Base-by-base conservation (phyloP, 1,140 invertebrate species). In the Zaprionus camerounensis region DNA sequence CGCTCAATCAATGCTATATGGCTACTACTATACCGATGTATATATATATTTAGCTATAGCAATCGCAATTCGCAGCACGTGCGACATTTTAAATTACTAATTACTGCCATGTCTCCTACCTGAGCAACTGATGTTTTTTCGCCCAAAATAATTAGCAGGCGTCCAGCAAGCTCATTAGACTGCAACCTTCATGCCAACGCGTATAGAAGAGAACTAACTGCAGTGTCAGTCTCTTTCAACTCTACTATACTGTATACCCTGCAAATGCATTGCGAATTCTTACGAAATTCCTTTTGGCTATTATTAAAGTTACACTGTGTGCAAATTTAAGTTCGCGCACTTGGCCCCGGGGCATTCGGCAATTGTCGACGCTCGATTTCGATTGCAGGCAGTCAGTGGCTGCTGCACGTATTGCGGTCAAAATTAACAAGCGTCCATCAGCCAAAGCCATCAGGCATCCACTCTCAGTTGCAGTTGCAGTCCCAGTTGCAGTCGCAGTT, bases 81-180 rank as follows among this genome's bases (percentile, higher is more conserved):
- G 81, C 84, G 44, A 71, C 85, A 87, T 87, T 87, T 87, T 87
- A 87, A 87, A 87, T 87, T 88, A 87, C 84, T 87, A 87, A 88
- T 87, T 87, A 87, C 85, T 81, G 64, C 53, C 79, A 67, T 86
- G 82, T 82, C 80, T 83, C 20, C 13, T 56, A 66, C 24, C 61
- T 49, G 31, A 55, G 44, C 65, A 26, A 24, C 68, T 57, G 63
- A 56, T 46, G 13, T 17, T 49, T 77, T 71, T 68, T 71, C 3
- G 46, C 44, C 62, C 66, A 82, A 44, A 77, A 82, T 82, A 82
- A 86, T 86, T 85, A 79, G 71, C 49, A 68, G 49, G 26, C 63
- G 61, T 55, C 51, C 66, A 63, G 41, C 51, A 51, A 57, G 49
- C 17, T 55, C 64, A 51, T 51, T 57, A 61, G 55, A 56, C 53